Conservation (phyloP, 2,113 vertebrate genomes). For the Scatophagus argus region DNA sequence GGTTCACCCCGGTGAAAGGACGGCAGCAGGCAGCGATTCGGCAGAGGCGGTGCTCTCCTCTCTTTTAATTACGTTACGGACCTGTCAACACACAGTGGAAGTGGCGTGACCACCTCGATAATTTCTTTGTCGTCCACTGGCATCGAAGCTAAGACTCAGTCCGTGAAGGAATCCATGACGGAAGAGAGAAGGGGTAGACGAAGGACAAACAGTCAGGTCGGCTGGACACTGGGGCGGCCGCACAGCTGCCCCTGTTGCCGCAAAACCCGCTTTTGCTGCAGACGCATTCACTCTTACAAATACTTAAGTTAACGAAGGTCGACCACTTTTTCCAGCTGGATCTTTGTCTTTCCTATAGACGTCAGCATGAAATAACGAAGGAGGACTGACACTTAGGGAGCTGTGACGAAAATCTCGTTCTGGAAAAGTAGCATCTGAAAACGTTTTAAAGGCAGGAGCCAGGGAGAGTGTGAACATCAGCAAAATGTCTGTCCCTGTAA, state of each 20-base stretch:
- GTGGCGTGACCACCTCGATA: not conserved
- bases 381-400: conserved; percentile 39
- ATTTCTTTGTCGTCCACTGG: not conserved
- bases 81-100: not conserved
- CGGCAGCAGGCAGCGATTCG: not conserved
- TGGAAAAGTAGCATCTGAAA: conserved; percentile 16
- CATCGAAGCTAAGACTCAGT: not conserved
- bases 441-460: conserved; percentile 3
- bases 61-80: not conserved
- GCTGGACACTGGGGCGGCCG: conserved; percentile 26
- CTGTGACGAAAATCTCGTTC: conserved; percentile 9
- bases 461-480: conserved; percentile 21
- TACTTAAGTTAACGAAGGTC: too few relatives aligned
- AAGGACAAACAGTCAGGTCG: conserved; percentile 6
- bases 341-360: not conserved
- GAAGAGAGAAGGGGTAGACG: not conserved
- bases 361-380: not conserved
- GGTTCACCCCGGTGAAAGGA: conserved; percentile 10
- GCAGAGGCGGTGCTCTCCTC: conserved; percentile 10
- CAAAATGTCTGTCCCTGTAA: conserved; percentile 78
- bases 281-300: not conserved
- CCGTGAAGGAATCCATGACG: conserved; percentile 1
- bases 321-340: conserved; percentile 23
- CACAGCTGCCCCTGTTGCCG: conserved; percentile 21
- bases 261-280: not conserved